Base-by-base conservation (phyloP, 2,113 vertebrate species). In the Cygnus atratus region DNA sequence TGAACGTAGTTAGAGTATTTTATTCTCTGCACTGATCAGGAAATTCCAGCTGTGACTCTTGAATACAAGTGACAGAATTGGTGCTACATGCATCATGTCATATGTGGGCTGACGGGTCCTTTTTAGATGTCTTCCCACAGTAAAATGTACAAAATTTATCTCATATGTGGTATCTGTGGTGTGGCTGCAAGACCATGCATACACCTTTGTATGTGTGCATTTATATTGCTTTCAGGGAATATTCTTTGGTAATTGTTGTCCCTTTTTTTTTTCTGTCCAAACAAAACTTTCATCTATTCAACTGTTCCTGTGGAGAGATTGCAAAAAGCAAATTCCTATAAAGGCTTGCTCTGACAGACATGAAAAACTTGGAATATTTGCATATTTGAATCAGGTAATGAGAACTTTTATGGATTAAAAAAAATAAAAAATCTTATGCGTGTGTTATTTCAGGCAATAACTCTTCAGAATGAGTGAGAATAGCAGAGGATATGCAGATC, bases 101-200 rank as follows among this genome's bases (percentile, higher is more conserved):
- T 88, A 39, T 0, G 1, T 90, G 80, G 80, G 68, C 16, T 84
- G 80, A 29, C 15, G 31, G 73, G 73, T 75, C 65, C 43, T 79
- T 18, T 4, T 73, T 58, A 92, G 44, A 5, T 1, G 4, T 84
- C 29, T 91, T 78, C 26, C 26, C 31, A 83, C 61, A 43, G 33
- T 46, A 78, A 92, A 48, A 7, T 13, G 59, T 31, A 65, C 57
- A 63, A 46, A 43, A 70, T 48, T 48, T 65, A 39, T 73, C 67
- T 50, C 18, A 1, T 50, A 1, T 26, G 2, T 72, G 76, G 22
- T 63, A 48, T 63, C 75, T 71, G 0, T 59, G 2, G 0, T n/a
- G 33, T 82, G 70, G 24, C 35, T 1, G 0, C 10, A 14, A 65
- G 75, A 80, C 59, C n/a, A 31, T 2, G 1, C 35, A 4, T 37